Evolutionary conservation across 2,888 invertebrate species (phyloP).

Genomic region (Rhimphoctona megacephalus): DNA sequence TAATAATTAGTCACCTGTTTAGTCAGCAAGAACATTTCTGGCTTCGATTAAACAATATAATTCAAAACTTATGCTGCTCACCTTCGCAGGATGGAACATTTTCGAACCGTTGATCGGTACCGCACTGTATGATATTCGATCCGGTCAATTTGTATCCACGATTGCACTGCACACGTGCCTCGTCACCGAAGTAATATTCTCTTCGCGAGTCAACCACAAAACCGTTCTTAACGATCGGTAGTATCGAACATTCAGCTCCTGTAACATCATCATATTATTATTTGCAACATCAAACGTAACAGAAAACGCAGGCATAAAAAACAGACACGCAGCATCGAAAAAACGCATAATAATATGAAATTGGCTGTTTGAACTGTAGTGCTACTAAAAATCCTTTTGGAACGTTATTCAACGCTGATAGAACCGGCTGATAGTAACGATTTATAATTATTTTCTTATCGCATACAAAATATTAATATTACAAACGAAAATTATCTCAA

Average conservation of each 20-base stretch:
- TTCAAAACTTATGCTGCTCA: constrained; percentile 73
- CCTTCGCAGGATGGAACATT: constrained; percentile 94
- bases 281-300: not conserved
- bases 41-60: not conserved
- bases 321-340: no score
- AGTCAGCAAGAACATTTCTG: not conserved
- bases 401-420: not conserved
- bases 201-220: constrained; percentile 92
- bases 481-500: not conserved
- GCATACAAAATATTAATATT: not conserved
- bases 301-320: not conserved
- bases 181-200: constrained; percentile 94
- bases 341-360: not conserved
- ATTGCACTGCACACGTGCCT: constrained; percentile 96
- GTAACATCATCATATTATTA: constrained; percentile 42
- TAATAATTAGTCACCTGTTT: not conserved
- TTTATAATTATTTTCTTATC: not conserved
- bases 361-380: not conserved
- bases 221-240: constrained; percentile 94
- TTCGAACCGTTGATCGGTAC: constrained; percentile 93
- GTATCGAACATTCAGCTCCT: constrained; percentile 89
- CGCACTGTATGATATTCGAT: constrained; percentile 93
- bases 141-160: constrained; percentile 95
- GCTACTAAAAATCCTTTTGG: not conserved
- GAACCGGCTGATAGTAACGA: not conserved